Base-by-base conservation (phyloP, 2,797 vertebrate species). In the Typhlichthys eigenmanni region DNA sequence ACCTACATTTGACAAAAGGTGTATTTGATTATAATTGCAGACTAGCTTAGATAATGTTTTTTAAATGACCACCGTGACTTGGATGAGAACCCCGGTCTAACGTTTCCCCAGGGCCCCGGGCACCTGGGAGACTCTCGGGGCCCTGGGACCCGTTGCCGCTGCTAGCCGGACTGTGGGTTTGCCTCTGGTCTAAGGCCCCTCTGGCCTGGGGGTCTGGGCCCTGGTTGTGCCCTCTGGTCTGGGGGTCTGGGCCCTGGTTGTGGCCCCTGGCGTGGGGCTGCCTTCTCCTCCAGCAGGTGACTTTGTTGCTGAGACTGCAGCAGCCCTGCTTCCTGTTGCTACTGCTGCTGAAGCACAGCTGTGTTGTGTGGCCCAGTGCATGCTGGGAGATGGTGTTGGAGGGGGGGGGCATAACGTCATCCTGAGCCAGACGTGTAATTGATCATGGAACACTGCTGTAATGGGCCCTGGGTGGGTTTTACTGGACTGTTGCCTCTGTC, bases 71-170 rank as follows among this genome's bases (percentile, higher is more conserved):
- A 29, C 24, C 4, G 4, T 29, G 24, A 29, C 24, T 4, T 29
- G 24, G 24, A 0, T 29, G 24, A 24, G 24, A 29, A 29, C 24
- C 24, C 24, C 24, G 24, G 24, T 29, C 3, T 29, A 29, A 29
- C 24, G 24, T 29, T 29, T 4, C 4, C 24, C 24, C 24, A 29
- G 24, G 3, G 24, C 24, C 4, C 24, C 4, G 24, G 24, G 24
- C 24, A 89, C 83, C 74, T 57, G 46, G 48, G 68, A 74, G 80
- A 78, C 83, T 72, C 70, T 68, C 65, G 46, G 74, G 82, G 4
- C 24, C 85, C 92, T 90, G 89, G 89, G 89, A 92, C 89, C 72
- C 85, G 84, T 89, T 91, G 87, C 83, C 88, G 69, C 68, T 80
- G 79, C 80, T 83, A 69, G 82, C 69, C 87, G 81, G 72, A 75